phyloP scores from a whole-genome alignment of 1,140 invertebrate genomes.

The Leptinotarsa undecemlineata region DNA sequence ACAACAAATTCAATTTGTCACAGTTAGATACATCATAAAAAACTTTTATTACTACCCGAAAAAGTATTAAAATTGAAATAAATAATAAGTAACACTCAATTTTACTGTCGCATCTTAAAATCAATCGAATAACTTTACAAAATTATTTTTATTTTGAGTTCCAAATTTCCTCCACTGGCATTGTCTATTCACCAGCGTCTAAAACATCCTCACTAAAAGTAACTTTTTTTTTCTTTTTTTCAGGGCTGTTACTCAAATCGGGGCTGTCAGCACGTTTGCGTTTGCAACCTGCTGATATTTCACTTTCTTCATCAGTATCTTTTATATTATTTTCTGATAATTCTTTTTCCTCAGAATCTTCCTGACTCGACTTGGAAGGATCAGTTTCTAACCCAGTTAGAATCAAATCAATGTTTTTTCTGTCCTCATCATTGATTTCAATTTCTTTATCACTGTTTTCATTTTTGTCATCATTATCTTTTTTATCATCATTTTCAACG shows the following conservation, averaged over 20 bases:
- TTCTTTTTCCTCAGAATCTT: neutral
- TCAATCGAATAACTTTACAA: no score
- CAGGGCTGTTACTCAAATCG: neutral
- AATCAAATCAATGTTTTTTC: neutral
- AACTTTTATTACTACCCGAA: no score
- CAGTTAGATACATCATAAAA: no score
- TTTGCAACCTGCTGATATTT: neutral
- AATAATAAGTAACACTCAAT: no score
- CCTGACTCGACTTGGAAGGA: neutral
- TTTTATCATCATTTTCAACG: neutral
- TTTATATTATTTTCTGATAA: neutral
- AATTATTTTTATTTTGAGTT: no score
- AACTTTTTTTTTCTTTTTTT: conserved; percentile 11
- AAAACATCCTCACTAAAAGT: conserved; percentile 9
- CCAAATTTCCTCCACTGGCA: neutral
- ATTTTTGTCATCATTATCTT: neutral
- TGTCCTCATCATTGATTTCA: neutral
- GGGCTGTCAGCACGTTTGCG: neutral
- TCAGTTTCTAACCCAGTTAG: neutral
- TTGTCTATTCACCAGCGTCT: neutral
- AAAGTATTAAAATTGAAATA: no score
- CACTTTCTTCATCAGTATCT: neutral
- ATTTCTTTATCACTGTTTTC: neutral
- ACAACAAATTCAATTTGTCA: no score
- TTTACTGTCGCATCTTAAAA: no score